Percentiles rank a stretch among this genome's conserved stretches.
Conservation (phyloP, 2,797 vertebrate genomes). For the Brachyalestes nurse region DNA sequence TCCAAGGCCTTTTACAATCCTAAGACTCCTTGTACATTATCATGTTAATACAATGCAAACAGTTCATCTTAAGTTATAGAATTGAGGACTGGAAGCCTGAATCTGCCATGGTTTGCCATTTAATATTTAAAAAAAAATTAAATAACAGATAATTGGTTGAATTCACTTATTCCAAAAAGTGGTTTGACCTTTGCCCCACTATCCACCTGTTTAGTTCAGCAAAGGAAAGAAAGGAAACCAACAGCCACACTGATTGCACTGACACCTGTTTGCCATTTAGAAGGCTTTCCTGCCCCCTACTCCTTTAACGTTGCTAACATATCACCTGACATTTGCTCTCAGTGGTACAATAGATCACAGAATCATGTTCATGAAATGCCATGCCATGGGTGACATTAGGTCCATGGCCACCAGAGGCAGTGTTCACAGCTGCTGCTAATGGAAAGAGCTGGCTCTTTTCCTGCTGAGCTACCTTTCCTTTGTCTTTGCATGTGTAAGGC, state of each 20-base stretch:
- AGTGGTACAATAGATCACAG: constrained; percentile 28
- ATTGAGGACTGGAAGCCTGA: neutral
- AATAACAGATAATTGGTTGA: neutral
- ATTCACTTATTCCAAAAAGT: neutral
- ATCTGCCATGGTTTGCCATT: neutral
- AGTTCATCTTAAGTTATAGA: neutral
- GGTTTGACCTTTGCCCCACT: neutral
- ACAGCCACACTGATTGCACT: neutral
- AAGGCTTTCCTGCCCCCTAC: constrained; percentile 13
- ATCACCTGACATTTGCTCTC: constrained; percentile 28
- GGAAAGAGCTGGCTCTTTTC: constrained; percentile 60
- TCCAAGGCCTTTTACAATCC: neutral
- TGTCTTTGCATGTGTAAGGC: constrained; percentile 63
- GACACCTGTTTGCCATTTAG: constrained; percentile 8
- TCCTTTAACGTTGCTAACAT: constrained; percentile 11
- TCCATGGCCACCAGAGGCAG: constrained; percentile 40
- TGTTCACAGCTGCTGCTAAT: constrained; percentile 57
- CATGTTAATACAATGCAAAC: too few relatives aligned
- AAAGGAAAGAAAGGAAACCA: neutral
- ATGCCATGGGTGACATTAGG: constrained; percentile 27
- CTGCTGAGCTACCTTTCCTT: constrained; percentile 61
- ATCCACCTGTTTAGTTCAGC: neutral
- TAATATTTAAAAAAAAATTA: too few relatives aligned
- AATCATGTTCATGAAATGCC: constrained; percentile 38
- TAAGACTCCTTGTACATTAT: neutral